These are phyloP conservation scores for Plemyria rubiginata DNA, from an alignment of 2,888 invertebrate species.

Conservation along the genomic window DNA sequence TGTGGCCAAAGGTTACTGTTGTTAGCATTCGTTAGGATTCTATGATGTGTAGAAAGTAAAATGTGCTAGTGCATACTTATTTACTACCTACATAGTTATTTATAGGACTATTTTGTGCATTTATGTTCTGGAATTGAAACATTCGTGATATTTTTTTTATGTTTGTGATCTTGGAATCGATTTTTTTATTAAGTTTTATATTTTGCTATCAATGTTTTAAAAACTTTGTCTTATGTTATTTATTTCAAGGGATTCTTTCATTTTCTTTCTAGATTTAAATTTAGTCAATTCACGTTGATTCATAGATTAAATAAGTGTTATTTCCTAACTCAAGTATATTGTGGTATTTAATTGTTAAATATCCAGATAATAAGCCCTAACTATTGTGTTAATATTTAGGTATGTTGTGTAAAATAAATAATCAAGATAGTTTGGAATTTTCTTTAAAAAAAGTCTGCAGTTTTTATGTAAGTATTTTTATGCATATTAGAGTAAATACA, in stretches of 20 bases:
- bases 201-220: slow-evolving; percentile 6
- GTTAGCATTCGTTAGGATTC: slow-evolving; percentile 7
- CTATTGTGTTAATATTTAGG: slow-evolving; percentile 29
- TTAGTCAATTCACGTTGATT: background rate
- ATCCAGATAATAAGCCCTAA: slow-evolving; percentile 7
- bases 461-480: slow-evolving; percentile 15
- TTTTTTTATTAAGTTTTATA: background rate
- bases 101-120: slow-evolving; percentile 16
- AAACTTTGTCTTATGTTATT: slow-evolving; percentile 11
- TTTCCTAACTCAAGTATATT: slow-evolving; percentile 20
- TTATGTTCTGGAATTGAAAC: slow-evolving; percentile 20
- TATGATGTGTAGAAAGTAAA: slow-evolving; percentile 1
- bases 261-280: background rate
- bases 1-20: slow-evolving; percentile 32
- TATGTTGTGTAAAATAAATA: slow-evolving; percentile 37
- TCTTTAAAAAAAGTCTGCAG: slow-evolving; percentile 3
- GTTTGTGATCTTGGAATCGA: slow-evolving; percentile 8
- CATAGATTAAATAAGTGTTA: background rate
- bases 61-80: slow-evolving; percentile 3
- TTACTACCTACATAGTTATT: slow-evolving; percentile 5
- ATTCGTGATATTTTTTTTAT: slow-evolving; percentile 4
- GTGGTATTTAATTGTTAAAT: slow-evolving; percentile 11
- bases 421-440: slow-evolving; percentile 11
- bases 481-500: slow-evolving; percentile 19
- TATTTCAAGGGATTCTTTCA: background rate